Evolutionary conservation across 2,888 invertebrate genomes (phyloP).

Genomic region (Nemapogon koenigi): DNA sequence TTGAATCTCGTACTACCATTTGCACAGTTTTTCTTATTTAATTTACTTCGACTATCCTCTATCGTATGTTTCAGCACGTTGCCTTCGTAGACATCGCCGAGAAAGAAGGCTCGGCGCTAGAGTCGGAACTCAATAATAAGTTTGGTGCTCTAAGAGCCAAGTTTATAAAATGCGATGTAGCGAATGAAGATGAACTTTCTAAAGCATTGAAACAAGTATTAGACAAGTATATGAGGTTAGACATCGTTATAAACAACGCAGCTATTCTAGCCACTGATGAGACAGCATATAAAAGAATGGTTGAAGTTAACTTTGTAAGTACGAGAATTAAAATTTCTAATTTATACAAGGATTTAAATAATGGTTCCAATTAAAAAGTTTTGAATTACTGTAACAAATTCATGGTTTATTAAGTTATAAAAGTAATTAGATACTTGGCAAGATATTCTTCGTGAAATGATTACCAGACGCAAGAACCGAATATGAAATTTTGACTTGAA

Average conservation of each 20-base stretch:
- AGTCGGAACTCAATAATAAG: constrained; percentile 35
- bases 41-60: no score
- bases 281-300: constrained; percentile 28
- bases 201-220: constrained; percentile 38
- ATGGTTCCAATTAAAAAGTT: no score
- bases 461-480: no score
- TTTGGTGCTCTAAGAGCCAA: constrained; percentile 48
- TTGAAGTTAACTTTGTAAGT: constrained; percentile 51
- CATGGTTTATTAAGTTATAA: no score
- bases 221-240: constrained; percentile 43
- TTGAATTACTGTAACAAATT: no score
- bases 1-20: no score
- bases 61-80: constrained; percentile 47
- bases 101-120: constrained; percentile 36
- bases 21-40: no score
- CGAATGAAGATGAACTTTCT: constrained; percentile 34
- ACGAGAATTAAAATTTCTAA: neutral
- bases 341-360: no score
- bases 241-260: constrained; percentile 45
- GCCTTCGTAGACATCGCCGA: constrained; percentile 44
- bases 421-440: no score
- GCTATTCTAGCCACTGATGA: constrained; percentile 33
- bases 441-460: no score
- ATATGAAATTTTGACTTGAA: no score
- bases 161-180: constrained; percentile 51